Percentiles rank a stretch among this genome's conserved stretches.
Conservation (phyloP, 2,113 vertebrate species). For the Salvator merianae region DNA sequence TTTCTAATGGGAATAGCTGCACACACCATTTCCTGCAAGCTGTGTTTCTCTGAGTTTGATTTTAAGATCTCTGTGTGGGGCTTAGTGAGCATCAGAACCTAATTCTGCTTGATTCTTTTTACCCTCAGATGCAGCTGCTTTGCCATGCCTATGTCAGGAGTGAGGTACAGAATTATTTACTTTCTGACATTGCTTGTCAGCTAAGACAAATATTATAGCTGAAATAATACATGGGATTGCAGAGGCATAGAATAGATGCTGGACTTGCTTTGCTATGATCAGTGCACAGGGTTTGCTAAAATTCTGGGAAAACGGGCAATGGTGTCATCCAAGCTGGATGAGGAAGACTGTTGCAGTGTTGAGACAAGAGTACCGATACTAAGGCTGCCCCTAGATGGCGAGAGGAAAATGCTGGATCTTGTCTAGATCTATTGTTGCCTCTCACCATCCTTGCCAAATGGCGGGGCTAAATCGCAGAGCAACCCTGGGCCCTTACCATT, state of each 20-base stretch:
- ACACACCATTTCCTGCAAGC: neutral
- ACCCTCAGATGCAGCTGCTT: neutral
- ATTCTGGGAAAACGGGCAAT: neutral
- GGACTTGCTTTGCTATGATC: neutral
- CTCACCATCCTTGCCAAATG: no score
- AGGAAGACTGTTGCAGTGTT: neutral
- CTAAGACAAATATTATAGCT: neutral
- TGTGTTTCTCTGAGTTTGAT: neutral
- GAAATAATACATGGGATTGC: neutral
- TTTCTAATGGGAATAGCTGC: neutral
- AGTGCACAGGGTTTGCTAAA: neutral
- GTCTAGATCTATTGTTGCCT: no score
- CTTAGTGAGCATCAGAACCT: neutral
- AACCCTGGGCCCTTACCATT: no score
- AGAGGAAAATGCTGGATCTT: no score
- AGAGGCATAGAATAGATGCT: neutral
- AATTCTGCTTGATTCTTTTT: neutral
- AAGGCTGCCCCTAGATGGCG: no score
- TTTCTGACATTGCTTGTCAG: neutral
- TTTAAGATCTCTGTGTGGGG: neutral
- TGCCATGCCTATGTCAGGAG: neutral
- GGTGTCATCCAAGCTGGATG: neutral
- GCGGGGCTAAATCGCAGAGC: no score
- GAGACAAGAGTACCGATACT: neutral
- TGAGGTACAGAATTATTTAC: neutral